Conservation (phyloP, 2,888 invertebrate genomes). For the Perizoma flavofasciatum region DNA sequence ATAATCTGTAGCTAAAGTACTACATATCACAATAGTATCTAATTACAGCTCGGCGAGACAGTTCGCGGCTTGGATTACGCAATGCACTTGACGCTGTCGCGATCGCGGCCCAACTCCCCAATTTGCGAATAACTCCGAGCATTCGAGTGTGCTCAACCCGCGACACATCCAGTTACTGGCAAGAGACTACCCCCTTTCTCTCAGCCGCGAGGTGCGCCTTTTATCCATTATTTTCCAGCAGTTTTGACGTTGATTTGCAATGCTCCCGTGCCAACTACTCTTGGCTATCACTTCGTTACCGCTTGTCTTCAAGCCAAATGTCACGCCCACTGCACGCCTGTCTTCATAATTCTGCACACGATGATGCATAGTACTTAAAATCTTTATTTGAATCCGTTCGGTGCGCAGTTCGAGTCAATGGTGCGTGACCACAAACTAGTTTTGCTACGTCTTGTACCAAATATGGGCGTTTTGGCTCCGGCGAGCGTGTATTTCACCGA, state of each 20-base stretch:
- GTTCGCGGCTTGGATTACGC: constrained; percentile 12
- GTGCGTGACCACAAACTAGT: constrained; percentile 41
- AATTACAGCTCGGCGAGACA: constrained; percentile 11
- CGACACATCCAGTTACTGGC: constrained; percentile 29
- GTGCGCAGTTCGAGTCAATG: constrained; percentile 39
- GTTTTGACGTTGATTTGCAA: constrained; percentile 42
- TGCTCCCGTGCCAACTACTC: constrained; percentile 51
- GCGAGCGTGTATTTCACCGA: constrained; percentile 41
- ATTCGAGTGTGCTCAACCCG: constrained; percentile 19
- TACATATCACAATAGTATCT: constrained; percentile 12
- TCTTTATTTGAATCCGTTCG: constrained; percentile 40
- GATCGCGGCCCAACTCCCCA: constrained; percentile 23
- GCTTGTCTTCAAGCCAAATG: constrained; percentile 51
- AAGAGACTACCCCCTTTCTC: constrained; percentile 3
- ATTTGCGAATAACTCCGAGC: constrained; percentile 28
- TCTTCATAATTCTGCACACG: constrained; percentile 39
- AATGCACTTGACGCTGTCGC: constrained; percentile 15
- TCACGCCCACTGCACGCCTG: constrained; percentile 44
- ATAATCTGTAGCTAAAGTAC: constrained; percentile 1
- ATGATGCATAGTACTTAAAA: constrained; percentile 36
- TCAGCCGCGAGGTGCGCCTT: constrained; percentile 20
- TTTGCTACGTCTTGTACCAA: constrained; percentile 41
- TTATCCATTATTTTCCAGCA: constrained; percentile 41
- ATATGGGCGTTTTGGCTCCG: constrained; percentile 44
- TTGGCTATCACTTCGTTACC: constrained; percentile 53